Evolutionary conservation across 2,888 invertebrate genomes (phyloP).

Genomic region (Thereva nobilitata): DNA sequence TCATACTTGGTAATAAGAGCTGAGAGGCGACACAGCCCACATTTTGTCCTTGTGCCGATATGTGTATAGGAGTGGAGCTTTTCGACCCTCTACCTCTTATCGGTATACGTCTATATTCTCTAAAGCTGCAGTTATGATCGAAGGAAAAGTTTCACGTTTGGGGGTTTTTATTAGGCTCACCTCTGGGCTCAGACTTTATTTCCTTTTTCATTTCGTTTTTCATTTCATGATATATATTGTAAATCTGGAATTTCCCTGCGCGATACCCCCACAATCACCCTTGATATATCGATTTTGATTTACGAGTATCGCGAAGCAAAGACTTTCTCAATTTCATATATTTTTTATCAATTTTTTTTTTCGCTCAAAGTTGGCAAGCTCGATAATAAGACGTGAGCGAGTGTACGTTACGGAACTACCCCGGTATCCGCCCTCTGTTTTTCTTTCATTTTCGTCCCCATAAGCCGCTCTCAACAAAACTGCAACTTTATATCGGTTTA

Average conservation of each 20-base stretch:
- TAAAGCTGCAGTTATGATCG: too few relatives aligned
- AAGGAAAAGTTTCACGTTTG: too few relatives aligned
- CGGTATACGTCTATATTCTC: too few relatives aligned
- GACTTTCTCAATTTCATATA: constrained; percentile 1
- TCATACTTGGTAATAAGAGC: too few relatives aligned
- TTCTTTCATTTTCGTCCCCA: background rate
- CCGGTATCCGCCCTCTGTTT: too few relatives aligned
- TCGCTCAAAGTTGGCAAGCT: constrained; percentile 7
- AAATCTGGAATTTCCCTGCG: background rate
- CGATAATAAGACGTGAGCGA: background rate
- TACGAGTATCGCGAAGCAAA: constrained; percentile 2
- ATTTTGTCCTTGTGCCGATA: too few relatives aligned
- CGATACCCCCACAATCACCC: constrained; percentile 14
- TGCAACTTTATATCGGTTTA: background rate
- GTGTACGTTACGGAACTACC: too few relatives aligned
- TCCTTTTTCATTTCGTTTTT: constrained; percentile 16
- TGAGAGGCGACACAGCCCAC: too few relatives aligned
- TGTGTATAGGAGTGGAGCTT: too few relatives aligned
- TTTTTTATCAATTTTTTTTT: constrained; percentile 1
- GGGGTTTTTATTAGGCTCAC: too few relatives aligned
- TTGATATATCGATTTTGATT: constrained; percentile 33
- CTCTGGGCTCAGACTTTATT: background rate
- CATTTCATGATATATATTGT: background rate
- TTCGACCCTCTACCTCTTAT: too few relatives aligned
- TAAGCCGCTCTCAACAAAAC: background rate